These are phyloP conservation scores for Athetis lepigone DNA, from an alignment of 2,888 invertebrate genomes.

Conservation along the genomic window DNA sequence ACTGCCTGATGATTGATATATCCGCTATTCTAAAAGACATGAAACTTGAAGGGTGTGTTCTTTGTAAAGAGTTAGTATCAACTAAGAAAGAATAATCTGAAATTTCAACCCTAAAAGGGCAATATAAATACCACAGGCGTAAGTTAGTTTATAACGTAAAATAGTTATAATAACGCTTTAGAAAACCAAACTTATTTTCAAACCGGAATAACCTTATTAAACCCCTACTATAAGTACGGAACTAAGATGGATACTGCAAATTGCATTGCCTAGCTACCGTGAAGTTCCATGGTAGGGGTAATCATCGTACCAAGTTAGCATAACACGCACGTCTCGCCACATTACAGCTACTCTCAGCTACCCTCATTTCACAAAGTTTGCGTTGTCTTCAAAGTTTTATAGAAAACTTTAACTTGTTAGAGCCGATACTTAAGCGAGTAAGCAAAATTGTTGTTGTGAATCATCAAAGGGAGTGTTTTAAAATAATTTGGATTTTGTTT, in stretches of 20 bases:
- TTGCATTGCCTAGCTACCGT: constrained; percentile 29
- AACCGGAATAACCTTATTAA: neutral
- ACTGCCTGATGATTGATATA: too few relatives aligned
- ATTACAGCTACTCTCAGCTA: constrained; percentile 30
- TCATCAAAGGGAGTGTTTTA: neutral
- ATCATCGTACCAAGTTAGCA: constrained; percentile 34
- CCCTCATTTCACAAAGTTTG: constrained; percentile 17
- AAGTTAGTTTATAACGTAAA: too few relatives aligned
- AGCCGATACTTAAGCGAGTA: neutral
- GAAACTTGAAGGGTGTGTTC: too few relatives aligned
- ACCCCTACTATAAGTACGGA: neutral
- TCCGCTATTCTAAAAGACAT: too few relatives aligned
- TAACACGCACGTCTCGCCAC: constrained; percentile 42
- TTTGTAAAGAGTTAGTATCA: too few relatives aligned
- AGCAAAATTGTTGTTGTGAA: neutral
- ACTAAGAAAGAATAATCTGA: too few relatives aligned
- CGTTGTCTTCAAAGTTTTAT: constrained; percentile 39
- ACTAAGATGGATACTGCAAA: constrained; percentile 10
- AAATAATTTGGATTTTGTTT: neutral
- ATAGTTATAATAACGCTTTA: neutral
- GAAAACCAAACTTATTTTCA: neutral
- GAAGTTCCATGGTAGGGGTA: constrained; percentile 23
- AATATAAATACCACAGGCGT: too few relatives aligned
- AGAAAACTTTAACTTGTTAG: constrained; percentile 21
- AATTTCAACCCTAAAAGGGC: too few relatives aligned